Evolutionary conservation across 2,888 invertebrate genomes (phyloP).

Genomic region (Lithophane ornitopus): DNA sequence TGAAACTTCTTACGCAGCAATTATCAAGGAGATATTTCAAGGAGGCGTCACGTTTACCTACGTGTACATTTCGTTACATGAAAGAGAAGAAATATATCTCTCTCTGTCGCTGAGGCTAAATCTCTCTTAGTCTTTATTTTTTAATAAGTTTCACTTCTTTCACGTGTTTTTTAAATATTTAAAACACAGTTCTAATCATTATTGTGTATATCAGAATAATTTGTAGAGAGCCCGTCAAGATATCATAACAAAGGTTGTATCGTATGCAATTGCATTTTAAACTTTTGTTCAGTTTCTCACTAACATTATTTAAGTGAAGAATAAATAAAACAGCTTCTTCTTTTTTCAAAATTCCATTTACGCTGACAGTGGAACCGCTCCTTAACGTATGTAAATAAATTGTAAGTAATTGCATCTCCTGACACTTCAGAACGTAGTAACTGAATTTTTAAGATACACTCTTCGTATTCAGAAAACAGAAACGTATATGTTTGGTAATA

Average conservation of each 20-base stretch:
- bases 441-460: conserved; percentile 64
- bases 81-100: too few species aligned
- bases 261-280: background rate
- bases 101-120: too few species aligned
- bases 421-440: conserved; percentile 66
- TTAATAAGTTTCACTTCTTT: too few species aligned
- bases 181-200: background rate
- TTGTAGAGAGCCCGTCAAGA: background rate
- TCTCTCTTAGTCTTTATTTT: too few species aligned
- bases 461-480: conserved; percentile 17
- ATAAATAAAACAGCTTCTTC: background rate
- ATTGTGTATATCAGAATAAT: background rate
- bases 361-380: conserved; percentile 66
- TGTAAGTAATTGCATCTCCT: conserved; percentile 80
- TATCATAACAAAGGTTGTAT: background rate
- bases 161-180: background rate
- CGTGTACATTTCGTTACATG: too few species aligned
- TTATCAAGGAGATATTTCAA: too few species aligned
- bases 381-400: conserved; percentile 81
- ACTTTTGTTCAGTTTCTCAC: too few species aligned
- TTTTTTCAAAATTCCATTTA: conserved; percentile 9
- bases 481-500: conserved; percentile 60
- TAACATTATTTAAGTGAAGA: background rate
- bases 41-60: too few species aligned
- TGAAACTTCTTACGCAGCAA: too few species aligned